Conservation (phyloP, 2,888 invertebrate genomes). For the Chironomus riparius region DNA sequence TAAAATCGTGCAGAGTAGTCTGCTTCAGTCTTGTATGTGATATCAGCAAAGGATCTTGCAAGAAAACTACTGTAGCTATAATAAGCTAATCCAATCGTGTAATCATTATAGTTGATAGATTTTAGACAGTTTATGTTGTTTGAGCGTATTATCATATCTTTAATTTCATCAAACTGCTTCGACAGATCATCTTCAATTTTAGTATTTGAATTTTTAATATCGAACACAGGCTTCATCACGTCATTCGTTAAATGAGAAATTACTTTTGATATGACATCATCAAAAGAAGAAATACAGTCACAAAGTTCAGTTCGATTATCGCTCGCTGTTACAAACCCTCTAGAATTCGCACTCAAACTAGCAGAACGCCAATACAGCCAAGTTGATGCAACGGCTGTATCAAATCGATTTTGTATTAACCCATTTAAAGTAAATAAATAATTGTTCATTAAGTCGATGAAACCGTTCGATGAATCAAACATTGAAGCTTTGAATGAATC, state of each 20-base stretch:
- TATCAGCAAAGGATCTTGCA: background rate
- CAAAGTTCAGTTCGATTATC: background rate
- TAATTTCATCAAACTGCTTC: background rate
- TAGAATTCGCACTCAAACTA: background rate
- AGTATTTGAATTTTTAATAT: background rate
- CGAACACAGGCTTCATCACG: background rate
- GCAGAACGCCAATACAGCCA: background rate
- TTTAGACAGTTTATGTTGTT: background rate
- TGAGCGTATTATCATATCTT: background rate
- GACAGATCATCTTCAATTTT: background rate
- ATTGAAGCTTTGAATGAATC: background rate
- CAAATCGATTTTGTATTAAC: background rate
- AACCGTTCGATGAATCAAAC: background rate
- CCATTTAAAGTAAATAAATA: background rate
- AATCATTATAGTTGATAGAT: background rate
- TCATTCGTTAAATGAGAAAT: background rate
- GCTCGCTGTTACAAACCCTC: background rate
- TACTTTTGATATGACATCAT: background rate
- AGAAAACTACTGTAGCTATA: background rate
- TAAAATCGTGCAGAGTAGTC: background rate
- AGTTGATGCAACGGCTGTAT: background rate
- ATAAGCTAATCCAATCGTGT: background rate
- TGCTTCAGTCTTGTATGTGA: background rate
- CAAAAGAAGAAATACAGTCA: background rate
- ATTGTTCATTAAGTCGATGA: background rate